Conservation (phyloP, 2,888 invertebrate species). For the Cremastinae sp. region DNA sequence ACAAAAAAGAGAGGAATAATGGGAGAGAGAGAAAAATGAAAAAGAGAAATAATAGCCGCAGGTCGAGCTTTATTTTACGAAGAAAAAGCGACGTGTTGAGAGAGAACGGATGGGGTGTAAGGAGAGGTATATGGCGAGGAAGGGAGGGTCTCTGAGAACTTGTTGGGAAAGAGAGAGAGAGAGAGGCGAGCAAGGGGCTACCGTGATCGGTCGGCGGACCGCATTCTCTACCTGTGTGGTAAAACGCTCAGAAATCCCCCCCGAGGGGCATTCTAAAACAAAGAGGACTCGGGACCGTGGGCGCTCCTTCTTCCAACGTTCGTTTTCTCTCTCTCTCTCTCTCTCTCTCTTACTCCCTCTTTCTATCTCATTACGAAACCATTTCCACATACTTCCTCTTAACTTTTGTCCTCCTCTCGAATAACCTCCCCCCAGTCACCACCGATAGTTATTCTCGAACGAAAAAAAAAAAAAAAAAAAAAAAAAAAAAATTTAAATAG, state of each 20-base stretch:
- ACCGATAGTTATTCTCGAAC: neutral
- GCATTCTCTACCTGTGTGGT: constrained; percentile 76
- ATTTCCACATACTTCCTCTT: constrained; percentile 68
- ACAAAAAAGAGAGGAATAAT: constrained; percentile 1
- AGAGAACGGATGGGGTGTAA: neutral
- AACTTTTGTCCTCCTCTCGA: constrained; percentile 60
- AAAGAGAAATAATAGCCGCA: constrained; percentile 3
- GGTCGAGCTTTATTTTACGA: constrained; percentile 43
- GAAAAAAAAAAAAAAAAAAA: neutral
- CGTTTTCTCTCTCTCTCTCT: constrained; percentile 57
- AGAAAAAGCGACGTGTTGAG: constrained; percentile 2
- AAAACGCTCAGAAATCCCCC: constrained; percentile 70
- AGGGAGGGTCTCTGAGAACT: constrained; percentile 36
- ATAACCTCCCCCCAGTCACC: constrained; percentile 12
- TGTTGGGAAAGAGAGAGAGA: constrained; percentile 30
- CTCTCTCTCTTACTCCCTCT: constrained; percentile 24
- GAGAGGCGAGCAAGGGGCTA: constrained; percentile 35
- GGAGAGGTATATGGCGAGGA: constrained; percentile 9
- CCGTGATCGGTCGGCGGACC: constrained; percentile 65
- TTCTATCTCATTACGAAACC: constrained; percentile 72
- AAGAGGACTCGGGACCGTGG: constrained; percentile 66
- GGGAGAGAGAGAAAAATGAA: neutral
- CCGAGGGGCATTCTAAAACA: constrained; percentile 75
- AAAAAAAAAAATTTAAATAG: neutral
- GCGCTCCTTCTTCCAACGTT: constrained; percentile 71